phyloP scores from a whole-genome alignment of 2,888 invertebrate species.

The Leucoptera coffeella region DNA sequence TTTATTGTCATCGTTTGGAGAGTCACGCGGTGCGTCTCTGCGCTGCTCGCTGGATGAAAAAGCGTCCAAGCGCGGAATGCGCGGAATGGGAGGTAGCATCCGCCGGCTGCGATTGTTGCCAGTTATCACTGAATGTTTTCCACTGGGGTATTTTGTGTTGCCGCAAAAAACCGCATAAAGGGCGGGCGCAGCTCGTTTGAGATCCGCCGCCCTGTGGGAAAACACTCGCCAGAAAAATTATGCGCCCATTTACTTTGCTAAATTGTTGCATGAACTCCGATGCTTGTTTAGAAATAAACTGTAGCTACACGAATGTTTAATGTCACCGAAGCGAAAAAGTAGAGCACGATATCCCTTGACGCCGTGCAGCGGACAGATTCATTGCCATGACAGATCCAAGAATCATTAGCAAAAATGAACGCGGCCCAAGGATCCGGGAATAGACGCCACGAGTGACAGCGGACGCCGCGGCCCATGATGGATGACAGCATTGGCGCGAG shows the following conservation, averaged over 20 bases:
- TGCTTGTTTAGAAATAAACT: too few relatives aligned
- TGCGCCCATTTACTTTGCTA: too few relatives aligned
- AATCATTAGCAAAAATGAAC: conserved; percentile 49
- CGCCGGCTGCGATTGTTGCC: conserved; percentile 52
- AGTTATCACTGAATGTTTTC: conserved; percentile 54
- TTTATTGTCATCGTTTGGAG: conserved; percentile 6
- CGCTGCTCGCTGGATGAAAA: conserved; percentile 38
- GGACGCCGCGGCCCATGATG: conserved; percentile 31
- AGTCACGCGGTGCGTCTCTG: conserved; percentile 15
- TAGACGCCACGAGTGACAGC: conserved; percentile 30
- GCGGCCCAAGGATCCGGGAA: conserved; percentile 26
- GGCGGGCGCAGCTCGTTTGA: conserved; percentile 49
- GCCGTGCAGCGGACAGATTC: conserved; percentile 25
- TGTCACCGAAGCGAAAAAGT: too few relatives aligned
- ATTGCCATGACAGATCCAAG: conserved; percentile 13
- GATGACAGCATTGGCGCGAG: conserved; percentile 20
- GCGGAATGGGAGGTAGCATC: conserved; percentile 47
- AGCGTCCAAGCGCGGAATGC: conserved; percentile 41
- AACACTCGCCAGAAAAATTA: conserved; percentile 52
- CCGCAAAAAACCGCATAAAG: conserved; percentile 51
- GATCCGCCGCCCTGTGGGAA: conserved; percentile 47
- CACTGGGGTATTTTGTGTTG: conserved; percentile 46
- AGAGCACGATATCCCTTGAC: conserved; percentile 10
- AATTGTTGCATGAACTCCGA: too few relatives aligned
- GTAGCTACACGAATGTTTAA: too few relatives aligned